phyloP scores from a whole-genome alignment of 1,140 invertebrate species.

The Drosophila subpulchrella region DNA sequence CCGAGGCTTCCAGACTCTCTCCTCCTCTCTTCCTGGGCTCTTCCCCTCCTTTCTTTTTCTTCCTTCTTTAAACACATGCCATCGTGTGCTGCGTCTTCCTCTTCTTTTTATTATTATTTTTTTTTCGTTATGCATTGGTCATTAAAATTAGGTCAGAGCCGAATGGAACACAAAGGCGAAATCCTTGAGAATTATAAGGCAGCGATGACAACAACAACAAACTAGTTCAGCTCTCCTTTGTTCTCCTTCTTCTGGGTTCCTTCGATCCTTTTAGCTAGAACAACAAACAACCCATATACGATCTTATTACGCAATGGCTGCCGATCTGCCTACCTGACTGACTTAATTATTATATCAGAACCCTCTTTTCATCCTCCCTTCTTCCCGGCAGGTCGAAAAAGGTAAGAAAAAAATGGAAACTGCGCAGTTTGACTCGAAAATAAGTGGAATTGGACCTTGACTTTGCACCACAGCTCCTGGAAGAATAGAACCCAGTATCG shows the following conservation, averaged over 20 bases:
- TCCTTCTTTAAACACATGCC: constrained; percentile 8
- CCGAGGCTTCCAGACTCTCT: constrained; percentile 20
- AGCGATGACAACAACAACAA: constrained; percentile 35
- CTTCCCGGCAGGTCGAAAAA: constrained; percentile 46
- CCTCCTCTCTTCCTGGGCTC: constrained; percentile 2
- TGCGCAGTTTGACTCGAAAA: constrained; percentile 66
- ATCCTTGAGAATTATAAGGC: constrained; percentile 46
- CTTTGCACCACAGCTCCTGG: constrained; percentile 55
- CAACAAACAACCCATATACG: constrained; percentile 49
- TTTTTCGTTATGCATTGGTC: constrained; percentile 53
- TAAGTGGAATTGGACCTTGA: constrained; percentile 61
- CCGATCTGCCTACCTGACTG: constrained; percentile 72
- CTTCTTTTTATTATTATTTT: constrained; percentile 38
- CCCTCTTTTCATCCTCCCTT: constrained; percentile 14
- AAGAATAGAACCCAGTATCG: constrained; percentile 20
- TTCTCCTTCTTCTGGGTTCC: constrained; percentile 19
- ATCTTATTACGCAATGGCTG: constrained; percentile 78
- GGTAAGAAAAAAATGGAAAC: constrained; percentile 38
- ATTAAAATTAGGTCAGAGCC: constrained; percentile 77
- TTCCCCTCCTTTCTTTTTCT: constrained; percentile 2
- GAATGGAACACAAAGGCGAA: constrained; percentile 44
- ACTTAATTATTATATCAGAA: constrained; percentile 78
- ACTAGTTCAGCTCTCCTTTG: constrained; percentile 65
- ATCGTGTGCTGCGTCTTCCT: constrained; percentile 8
- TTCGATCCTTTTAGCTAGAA: constrained; percentile 72